These are phyloP conservation scores for Galerucella pusilla DNA, from an alignment of 2,888 invertebrate species.

Conservation along the genomic window DNA sequence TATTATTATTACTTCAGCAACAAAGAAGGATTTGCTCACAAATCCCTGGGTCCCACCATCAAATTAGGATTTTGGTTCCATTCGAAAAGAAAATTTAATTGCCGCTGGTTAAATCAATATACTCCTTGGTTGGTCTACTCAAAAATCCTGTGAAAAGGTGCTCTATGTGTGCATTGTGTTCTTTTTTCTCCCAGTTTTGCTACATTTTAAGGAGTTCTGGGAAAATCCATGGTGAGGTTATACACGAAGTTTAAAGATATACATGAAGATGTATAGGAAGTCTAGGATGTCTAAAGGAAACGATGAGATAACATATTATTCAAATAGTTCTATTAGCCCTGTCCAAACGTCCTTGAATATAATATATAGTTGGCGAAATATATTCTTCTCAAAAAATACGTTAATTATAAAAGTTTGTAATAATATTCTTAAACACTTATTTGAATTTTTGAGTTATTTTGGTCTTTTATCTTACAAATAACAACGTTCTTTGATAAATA, in stretches of 20 bases:
- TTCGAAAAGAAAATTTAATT: constrained; percentile 29
- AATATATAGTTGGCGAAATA: not conserved
- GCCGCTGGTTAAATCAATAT: constrained; percentile 25
- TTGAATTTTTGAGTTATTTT: constrained; percentile 2
- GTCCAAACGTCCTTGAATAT: not conserved
- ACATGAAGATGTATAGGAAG: not conserved
- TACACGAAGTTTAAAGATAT: constrained; percentile 1
- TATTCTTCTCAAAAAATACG: not conserved
- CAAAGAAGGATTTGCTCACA: constrained; percentile 15
- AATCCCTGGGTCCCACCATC: constrained; percentile 17
- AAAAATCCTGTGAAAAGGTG: constrained; percentile 23
- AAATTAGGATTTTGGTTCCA: constrained; percentile 26
- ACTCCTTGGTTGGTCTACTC: constrained; percentile 29
- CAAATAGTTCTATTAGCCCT: no score
- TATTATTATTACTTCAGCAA: no score
- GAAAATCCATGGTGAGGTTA: constrained; percentile 27
- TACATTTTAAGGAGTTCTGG: constrained; percentile 21
- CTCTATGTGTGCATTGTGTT: constrained; percentile 27
- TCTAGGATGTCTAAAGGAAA: no score
- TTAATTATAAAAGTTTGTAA: not conserved
- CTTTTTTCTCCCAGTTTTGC: constrained; percentile 16
- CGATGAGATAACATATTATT: no score
- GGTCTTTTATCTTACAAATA: not conserved
- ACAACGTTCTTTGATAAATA: not conserved
- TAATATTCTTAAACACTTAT: not conserved